Percentiles rank a stretch among this genome's conserved stretches.
Evolutionary conservation across 2,113 vertebrate genomes (phyloP).

Genomic region (Myiopsitta monachus): DNA sequence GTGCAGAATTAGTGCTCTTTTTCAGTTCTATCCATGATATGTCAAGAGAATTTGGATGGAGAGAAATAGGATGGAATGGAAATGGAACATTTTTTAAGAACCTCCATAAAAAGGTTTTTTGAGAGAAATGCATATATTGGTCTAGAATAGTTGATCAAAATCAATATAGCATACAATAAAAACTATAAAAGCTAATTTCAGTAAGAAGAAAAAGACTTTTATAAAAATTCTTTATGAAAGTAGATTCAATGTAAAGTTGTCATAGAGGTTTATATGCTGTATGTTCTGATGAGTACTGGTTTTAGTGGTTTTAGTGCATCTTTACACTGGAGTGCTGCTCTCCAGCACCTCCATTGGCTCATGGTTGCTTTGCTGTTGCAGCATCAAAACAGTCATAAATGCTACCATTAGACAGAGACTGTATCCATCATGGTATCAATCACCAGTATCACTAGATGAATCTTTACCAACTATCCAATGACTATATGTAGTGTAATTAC

Average conservation of each 20-base stretch:
- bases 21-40: not conserved
- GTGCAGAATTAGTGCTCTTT: not conserved
- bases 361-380: not conserved
- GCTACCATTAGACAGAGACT: not conserved
- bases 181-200: not conserved
- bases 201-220: not conserved
- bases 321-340: not conserved
- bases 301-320: not conserved
- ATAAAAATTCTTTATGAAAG: not conserved
- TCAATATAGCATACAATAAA: not conserved
- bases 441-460: not conserved
- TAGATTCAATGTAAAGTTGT: not conserved
- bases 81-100: not conserved
- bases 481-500: not conserved
- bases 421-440: not conserved
- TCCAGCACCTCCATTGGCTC: not conserved
- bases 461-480: not conserved
- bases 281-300: not conserved
- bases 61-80: not conserved
- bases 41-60: not conserved
- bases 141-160: not conserved
- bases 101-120: not conserved
- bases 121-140: not conserved
- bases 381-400: not conserved
- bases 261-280: not conserved